Evolutionary conservation across 2,888 invertebrate species (phyloP).

Genomic region (Euspilapteryx auroguttella): DNA sequence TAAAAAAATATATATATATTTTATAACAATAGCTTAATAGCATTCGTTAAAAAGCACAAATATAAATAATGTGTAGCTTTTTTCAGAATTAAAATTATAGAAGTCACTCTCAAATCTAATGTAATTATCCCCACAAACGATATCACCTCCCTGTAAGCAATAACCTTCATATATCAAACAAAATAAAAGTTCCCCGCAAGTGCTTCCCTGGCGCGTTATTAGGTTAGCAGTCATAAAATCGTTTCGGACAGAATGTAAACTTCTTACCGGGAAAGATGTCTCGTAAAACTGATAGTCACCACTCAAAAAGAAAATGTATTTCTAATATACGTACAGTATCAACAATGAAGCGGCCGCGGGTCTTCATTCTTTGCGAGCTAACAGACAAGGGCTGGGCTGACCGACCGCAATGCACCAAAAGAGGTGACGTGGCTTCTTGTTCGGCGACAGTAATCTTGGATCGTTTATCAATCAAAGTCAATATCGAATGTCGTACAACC

Average conservation of each 20-base stretch:
- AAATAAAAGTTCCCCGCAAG: constrained; percentile 36
- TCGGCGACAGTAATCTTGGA: constrained; percentile 41
- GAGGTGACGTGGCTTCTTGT: constrained; percentile 48
- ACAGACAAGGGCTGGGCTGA: constrained; percentile 26
- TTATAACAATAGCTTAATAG: too few relatives aligned
- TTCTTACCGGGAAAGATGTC: neutral
- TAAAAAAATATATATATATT: too few relatives aligned
- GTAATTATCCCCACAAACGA: constrained; percentile 14
- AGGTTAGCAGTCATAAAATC: constrained; percentile 48
- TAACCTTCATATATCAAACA: constrained; percentile 40
- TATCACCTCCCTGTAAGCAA: constrained; percentile 29
- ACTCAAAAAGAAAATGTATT: neutral
- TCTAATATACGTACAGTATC: too few relatives aligned
- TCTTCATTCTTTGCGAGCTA: neutral
- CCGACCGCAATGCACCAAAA: constrained; percentile 55
- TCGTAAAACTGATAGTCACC: neutral
- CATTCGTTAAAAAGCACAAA: too few relatives aligned
- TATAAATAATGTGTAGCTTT: too few relatives aligned
- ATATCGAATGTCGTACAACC: constrained; percentile 38
- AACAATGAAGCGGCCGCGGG: too few relatives aligned
- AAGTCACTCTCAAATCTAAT: too few relatives aligned
- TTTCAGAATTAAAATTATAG: too few relatives aligned
- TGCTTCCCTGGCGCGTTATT: constrained; percentile 32
- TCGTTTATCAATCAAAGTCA: constrained; percentile 61
- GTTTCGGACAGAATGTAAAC: constrained; percentile 44